A percentile compares a stretch with the other conserved stretches of the same genome.
Conservation (phyloP, 2,113 vertebrate species). For the Phrynosoma blainvillii region DNA sequence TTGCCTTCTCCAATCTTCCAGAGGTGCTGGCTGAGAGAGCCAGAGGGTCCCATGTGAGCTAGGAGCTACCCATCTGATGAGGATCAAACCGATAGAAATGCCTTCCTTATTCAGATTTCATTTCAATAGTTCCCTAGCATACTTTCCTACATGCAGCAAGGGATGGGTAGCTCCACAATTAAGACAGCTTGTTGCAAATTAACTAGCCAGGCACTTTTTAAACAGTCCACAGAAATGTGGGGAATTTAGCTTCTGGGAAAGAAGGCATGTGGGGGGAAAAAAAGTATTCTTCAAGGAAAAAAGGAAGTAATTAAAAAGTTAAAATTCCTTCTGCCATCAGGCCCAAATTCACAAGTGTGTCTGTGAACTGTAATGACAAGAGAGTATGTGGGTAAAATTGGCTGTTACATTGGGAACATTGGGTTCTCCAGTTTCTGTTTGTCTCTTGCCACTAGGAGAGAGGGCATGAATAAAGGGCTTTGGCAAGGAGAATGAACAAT, state of each 20-base stretch:
- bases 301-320: too few relatives aligned
- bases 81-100: not conserved
- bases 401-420: too few relatives aligned
- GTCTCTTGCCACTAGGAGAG: too few relatives aligned
- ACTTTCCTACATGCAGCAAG: not conserved
- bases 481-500: too few relatives aligned
- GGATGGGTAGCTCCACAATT: not conserved
- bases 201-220: not conserved
- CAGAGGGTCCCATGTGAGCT: not conserved
- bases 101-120: not conserved
- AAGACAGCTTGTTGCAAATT: not conserved
- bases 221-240: not conserved
- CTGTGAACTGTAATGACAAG: not conserved
- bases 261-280: too few relatives aligned
- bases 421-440: too few relatives aligned
- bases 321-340: not conserved
- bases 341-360: not conserved
- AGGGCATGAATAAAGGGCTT: too few relatives aligned
- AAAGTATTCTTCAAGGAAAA: not conserved
- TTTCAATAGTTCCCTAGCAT: not conserved
- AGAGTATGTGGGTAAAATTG: not conserved
- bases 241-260: not conserved
- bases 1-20: too few relatives aligned
- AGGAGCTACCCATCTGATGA: not conserved
- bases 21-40: not conserved